Conservation (phyloP, 2,113 vertebrate species). For the Cromileptes altivelis region DNA sequence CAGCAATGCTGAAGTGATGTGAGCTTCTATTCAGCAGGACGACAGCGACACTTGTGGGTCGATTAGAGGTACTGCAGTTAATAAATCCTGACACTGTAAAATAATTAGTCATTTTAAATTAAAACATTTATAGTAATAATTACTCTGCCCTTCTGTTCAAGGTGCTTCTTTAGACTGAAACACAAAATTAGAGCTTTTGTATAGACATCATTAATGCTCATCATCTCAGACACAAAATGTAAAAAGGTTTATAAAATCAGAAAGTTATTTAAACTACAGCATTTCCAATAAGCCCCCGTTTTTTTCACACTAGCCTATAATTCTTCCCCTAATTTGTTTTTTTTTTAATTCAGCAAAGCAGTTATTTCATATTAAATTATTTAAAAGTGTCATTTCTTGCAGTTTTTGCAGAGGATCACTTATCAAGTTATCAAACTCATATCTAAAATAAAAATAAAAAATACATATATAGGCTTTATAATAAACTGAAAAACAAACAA, state of each 20-base stretch:
- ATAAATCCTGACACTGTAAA: neutral
- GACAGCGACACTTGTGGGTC: slow-evolving; percentile 62
- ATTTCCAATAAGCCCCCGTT: neutral
- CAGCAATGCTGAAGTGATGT: no score
- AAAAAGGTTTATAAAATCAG: neutral
- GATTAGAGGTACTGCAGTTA: neutral
- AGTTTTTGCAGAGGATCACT: neutral
- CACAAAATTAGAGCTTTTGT: neutral
- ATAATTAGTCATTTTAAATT: neutral
- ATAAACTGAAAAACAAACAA: neutral
- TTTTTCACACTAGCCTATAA: neutral
- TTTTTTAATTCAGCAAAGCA: neutral
- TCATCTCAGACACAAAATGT: neutral
- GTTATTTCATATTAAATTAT: neutral
- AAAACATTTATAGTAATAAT: neutral
- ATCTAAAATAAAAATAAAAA: neutral
- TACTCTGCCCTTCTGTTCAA: neutral
- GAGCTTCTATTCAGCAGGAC: slow-evolving; percentile 17
- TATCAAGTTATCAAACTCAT: neutral
- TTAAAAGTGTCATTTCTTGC: neutral
- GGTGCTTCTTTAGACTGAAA: neutral
- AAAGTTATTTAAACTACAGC: neutral
- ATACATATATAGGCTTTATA: neutral
- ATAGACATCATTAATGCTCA: neutral
- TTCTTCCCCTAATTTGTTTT: no score